These are phyloP conservation scores for Hyperoodon ampullatus DNA, from an alignment of 2,113 vertebrate genomes.

Conservation along the genomic window DNA sequence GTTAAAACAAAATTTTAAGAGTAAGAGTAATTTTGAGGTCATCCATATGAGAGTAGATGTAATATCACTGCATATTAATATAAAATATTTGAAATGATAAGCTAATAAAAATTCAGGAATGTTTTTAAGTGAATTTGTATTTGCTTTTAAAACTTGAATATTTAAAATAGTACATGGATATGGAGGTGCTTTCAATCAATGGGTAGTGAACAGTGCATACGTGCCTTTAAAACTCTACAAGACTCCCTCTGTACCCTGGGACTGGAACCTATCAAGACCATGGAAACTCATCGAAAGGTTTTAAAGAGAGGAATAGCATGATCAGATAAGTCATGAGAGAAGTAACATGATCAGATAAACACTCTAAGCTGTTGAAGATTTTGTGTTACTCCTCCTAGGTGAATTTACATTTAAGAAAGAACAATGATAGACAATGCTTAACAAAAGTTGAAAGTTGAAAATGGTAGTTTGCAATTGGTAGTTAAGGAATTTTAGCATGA, in stretches of 20 bases:
- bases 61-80: neutral
- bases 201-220: fast-evolving
- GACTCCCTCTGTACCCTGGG: too few species aligned
- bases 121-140: neutral
- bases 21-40: neutral
- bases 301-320: neutral
- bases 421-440: neutral
- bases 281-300: neutral
- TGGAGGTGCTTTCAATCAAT: neutral
- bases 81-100: neutral
- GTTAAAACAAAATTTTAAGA: neutral
- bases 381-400: neutral
- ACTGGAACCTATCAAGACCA: neutral
- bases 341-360: neutral
- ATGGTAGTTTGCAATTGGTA: neutral
- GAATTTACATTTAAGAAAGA: neutral
- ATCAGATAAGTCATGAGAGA: neutral
- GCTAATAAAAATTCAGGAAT: neutral
- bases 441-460: neutral
- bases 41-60: neutral
- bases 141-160: neutral
- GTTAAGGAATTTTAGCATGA: neutral
- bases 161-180: neutral
- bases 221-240: neutral
- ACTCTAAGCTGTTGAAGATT: neutral